Evolutionary conservation across 2,113 vertebrate genomes (phyloP), one percentile per base, ranked within the genome.

Genomic region (Nansenia antarctica): DNA sequence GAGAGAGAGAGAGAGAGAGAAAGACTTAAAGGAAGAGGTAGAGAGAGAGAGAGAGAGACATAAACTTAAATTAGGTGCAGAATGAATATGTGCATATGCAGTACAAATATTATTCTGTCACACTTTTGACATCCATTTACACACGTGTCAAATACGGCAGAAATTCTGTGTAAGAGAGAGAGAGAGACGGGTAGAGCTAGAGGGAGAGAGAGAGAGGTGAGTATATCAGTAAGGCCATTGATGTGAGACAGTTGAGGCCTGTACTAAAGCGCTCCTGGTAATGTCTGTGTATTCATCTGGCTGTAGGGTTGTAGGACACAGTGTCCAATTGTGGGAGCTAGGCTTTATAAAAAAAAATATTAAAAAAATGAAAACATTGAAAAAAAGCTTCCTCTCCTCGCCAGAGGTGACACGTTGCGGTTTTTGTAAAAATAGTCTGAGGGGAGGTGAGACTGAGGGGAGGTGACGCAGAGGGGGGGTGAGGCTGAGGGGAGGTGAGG

Each of bases 231-330:
- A 29, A 29, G 30, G 55, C 29, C 18, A n/a, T 72, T 82, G 65
- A 66, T 81, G 82, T 76, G 70, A 72, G 78, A 67, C 69, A 81
- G 73, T 66, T 77, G 62, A 14, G 15, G 12, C 3, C 27, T n/a
- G 4, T 30, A 58, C 9, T 75, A 71, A 64, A 77, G 1, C 54
- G 49, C 67, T 20, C 11, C 79, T 52, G 39, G 80, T 65, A 77
- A 76, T n/a, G 69, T 70, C 58, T 68, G 53, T 60, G 45, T 22
- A 20, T 68, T 64, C 79, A 72, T 83, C 80, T 31, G 74, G 11
- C 47, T 71, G 78, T 76, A 80, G 9, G 80, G n/a, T n/a, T n/a
- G n/a, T 85, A 73, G 75, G 79, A 80, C 75, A 80, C 72, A 61
- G 63, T 60, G 70, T 78, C 62, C 69, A 84, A 67, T 85, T 81